Percentiles rank a stretch among this genome's conserved stretches.
Conservation (phyloP, 2,888 invertebrate genomes). For the Leuctra nigra region DNA sequence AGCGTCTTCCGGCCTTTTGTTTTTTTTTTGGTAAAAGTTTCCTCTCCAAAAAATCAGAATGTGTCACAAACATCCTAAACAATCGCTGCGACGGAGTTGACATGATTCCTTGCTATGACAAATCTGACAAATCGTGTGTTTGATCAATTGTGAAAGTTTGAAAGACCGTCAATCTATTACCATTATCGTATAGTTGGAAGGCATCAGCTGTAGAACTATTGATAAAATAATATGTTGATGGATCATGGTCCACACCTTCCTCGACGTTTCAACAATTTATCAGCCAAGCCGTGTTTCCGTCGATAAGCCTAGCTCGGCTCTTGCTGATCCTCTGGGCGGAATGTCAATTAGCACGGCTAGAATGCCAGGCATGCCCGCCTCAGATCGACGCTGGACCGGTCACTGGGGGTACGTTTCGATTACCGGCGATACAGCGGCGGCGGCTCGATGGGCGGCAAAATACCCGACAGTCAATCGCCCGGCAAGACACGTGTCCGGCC, state of each 20-base stretch:
- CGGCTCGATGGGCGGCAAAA: conserved; percentile 3
- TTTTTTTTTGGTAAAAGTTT: too few species aligned
- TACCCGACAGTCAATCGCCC: conserved; percentile 8
- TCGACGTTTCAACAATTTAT: conserved; percentile 2
- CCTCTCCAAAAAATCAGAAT: too few species aligned
- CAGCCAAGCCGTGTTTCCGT: not conserved
- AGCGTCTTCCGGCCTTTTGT: too few species aligned
- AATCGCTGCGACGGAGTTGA: too few species aligned
- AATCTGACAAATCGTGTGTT: too few species aligned
- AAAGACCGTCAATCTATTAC: too few species aligned
- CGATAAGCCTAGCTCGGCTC: not conserved
- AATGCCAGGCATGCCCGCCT: not conserved
- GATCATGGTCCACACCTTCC: not conserved
- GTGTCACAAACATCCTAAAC: too few species aligned
- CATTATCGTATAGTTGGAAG: too few species aligned
- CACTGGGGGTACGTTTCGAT: conserved; percentile 1
- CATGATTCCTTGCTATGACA: too few species aligned
- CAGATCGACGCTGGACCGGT: not conserved
- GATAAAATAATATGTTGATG: conserved; percentile 4
- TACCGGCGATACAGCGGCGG: not conserved
- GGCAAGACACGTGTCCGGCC: conserved; percentile 4
- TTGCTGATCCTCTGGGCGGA: not conserved
- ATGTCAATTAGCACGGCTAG: conserved; percentile 9
- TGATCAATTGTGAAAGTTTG: too few species aligned
- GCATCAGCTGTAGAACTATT: too few species aligned